Evolutionary conservation across 2,888 invertebrate genomes (phyloP).

Genomic region (Hoplodrina ambigua): DNA sequence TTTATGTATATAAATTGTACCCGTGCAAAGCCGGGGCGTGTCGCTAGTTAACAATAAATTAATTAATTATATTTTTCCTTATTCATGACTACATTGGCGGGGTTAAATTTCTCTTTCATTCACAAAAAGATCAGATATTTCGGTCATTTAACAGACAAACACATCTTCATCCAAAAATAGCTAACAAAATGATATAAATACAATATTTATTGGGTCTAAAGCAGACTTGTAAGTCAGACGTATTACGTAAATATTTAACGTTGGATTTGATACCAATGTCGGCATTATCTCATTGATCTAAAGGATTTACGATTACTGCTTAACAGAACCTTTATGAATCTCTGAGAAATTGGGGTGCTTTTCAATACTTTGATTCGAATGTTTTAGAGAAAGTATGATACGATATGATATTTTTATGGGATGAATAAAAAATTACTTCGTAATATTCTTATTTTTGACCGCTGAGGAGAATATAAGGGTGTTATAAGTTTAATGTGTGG

Average conservation of each 20-base stretch:
- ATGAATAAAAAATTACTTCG: neutral
- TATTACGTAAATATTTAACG: constrained; percentile 56
- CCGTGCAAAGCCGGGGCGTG: too few species aligned
- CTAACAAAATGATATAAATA: constrained; percentile 33
- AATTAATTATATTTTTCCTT: too few species aligned
- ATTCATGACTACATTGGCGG: too few species aligned
- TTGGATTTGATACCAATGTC: constrained; percentile 50
- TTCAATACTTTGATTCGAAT: constrained; percentile 15
- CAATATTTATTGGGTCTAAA: constrained; percentile 46
- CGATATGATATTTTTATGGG: neutral
- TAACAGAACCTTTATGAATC: constrained; percentile 21
- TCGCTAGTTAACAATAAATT: too few species aligned
- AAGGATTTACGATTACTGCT: constrained; percentile 51
- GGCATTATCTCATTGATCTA: constrained; percentile 55
- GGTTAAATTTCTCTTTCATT: too few species aligned
- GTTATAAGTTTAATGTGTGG: neutral
- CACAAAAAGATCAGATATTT: too few species aligned
- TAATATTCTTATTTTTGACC: neutral
- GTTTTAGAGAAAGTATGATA: neutral
- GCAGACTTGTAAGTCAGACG: constrained; percentile 34
- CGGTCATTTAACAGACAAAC: neutral
- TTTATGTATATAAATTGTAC: too few species aligned
- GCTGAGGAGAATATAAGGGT: neutral
- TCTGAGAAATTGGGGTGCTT: constrained; percentile 16
- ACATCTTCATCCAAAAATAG: constrained; percentile 8